A percentile compares a stretch with the other conserved stretches of the same genome.
Evolutionary conservation across 92 coral and sea anemone genomes (phyloP).

Genomic region (Pocillopora meandrina): DNA sequence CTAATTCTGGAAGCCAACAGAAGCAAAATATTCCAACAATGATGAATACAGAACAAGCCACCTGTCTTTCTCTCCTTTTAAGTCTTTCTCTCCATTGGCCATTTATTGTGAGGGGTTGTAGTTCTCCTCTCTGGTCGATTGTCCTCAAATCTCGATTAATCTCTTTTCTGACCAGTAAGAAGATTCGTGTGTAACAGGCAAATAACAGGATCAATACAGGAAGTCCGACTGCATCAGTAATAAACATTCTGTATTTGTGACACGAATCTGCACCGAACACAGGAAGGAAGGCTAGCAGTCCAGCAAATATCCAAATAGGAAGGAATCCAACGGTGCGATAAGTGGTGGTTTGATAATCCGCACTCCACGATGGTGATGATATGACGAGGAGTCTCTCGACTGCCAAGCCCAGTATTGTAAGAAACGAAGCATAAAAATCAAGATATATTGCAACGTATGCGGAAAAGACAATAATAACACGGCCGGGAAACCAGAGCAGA

Average conservation of each 20-base stretch:
- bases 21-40: neutral
- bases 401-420: conserved; percentile 1
- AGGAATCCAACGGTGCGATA: neutral
- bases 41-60: neutral
- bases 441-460: neutral
- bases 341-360: neutral
- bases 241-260: neutral
- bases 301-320: neutral
- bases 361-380: neutral
- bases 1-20: conserved; percentile 9
- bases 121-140: neutral
- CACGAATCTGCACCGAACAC: neutral
- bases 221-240: neutral
- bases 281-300: neutral
- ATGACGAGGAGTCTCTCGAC: conserved; percentile 12
- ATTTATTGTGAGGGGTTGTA: neutral
- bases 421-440: neutral
- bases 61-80: conserved; percentile 8
- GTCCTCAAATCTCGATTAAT: neutral
- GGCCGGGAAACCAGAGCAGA: neutral
- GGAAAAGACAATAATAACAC: neutral
- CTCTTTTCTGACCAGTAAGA: neutral
- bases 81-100: neutral
- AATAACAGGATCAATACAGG: neutral
- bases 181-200: neutral